Conservation (phyloP, 2,113 vertebrate genomes). For the Sylvia atricapilla region DNA sequence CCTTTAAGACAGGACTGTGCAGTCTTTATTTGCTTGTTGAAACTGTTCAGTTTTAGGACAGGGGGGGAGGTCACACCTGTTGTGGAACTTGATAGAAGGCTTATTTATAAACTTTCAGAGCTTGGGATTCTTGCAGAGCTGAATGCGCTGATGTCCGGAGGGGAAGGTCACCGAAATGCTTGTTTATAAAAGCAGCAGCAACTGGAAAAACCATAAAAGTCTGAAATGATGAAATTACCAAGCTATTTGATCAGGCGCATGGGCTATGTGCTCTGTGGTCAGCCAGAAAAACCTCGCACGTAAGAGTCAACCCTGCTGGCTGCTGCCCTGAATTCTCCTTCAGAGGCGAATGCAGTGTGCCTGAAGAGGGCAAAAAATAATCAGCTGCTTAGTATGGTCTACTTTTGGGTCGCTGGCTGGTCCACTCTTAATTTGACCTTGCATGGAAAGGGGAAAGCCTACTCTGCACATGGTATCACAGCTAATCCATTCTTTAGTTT, state of each 20-base stretch:
- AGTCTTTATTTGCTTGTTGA: constrained; percentile 85
- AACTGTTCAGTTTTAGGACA: constrained; percentile 99
- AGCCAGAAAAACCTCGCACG: constrained; percentile 59
- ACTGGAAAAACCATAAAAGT: constrained; percentile 93
- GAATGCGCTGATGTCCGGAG: constrained; percentile 92
- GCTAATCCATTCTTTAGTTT: constrained; percentile 62
- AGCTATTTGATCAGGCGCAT: constrained; percentile 78
- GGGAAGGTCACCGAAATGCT: constrained; percentile 91
- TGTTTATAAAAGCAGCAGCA: constrained; percentile 93
- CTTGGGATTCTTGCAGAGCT: constrained; percentile 95
- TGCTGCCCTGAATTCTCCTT: constrained; percentile 55
- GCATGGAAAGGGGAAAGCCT: constrained; percentile 65
- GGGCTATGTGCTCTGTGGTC: constrained; percentile 53
- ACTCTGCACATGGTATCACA: constrained; percentile 35
- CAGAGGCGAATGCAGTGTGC: neutral
- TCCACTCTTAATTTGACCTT: constrained; percentile 70
- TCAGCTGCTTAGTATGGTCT: constrained; percentile 48
- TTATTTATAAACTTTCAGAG: constrained; percentile 99
- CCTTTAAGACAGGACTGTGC: constrained; percentile 75
- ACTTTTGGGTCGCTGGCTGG: constrained; percentile 53
- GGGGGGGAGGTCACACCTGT: constrained; percentile 98
- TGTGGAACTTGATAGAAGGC: constrained; percentile 99
- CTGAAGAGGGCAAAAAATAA: constrained; percentile 53
- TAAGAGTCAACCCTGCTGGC: constrained; percentile 65
- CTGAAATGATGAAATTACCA: constrained; percentile 92